Conservation (phyloP, 2,797 vertebrate species). For the Leucoraja ocellata region DNA sequence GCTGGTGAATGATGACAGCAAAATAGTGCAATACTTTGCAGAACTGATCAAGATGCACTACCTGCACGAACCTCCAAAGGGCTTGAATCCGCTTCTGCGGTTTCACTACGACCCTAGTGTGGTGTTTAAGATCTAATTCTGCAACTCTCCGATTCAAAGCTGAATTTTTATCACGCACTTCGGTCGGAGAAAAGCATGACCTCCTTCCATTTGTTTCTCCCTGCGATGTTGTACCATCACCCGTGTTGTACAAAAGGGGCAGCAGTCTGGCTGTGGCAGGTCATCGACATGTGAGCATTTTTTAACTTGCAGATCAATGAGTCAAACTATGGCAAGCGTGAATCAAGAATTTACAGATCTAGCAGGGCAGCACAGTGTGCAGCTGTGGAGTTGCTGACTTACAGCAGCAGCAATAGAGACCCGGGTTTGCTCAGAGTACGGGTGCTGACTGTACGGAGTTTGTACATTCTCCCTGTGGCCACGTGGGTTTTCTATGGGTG, state of each 20-base stretch:
- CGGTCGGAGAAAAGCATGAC: constrained; percentile 27
- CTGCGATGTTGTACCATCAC: background rate
- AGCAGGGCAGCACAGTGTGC: background rate
- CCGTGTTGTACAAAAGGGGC: background rate
- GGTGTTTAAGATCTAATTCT: constrained; percentile 90
- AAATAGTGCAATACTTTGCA: constrained; percentile 81
- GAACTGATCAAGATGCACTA: constrained; percentile 84
- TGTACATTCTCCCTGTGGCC: too few relatives aligned
- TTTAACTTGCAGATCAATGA: background rate
- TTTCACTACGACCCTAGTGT: constrained; percentile 89
- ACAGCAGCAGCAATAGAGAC: too few relatives aligned
- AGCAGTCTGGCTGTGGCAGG: background rate
- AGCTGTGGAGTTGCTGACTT: too few relatives aligned
- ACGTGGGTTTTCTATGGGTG: too few relatives aligned
- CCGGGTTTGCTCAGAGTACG: too few relatives aligned
- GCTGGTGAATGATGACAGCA: constrained; percentile 75
- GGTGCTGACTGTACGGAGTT: too few relatives aligned
- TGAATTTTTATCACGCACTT: background rate
- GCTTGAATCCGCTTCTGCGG: constrained; percentile 63
- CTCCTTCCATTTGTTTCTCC: background rate
- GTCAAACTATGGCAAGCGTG: background rate
- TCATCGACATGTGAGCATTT: background rate
- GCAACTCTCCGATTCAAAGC: background rate
- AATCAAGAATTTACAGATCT: constrained; percentile 2
- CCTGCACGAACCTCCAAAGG: constrained; percentile 59